These are phyloP conservation scores for Micrasema minimum DNA, from an alignment of 1,140 invertebrate species.

Conservation along the genomic window DNA sequence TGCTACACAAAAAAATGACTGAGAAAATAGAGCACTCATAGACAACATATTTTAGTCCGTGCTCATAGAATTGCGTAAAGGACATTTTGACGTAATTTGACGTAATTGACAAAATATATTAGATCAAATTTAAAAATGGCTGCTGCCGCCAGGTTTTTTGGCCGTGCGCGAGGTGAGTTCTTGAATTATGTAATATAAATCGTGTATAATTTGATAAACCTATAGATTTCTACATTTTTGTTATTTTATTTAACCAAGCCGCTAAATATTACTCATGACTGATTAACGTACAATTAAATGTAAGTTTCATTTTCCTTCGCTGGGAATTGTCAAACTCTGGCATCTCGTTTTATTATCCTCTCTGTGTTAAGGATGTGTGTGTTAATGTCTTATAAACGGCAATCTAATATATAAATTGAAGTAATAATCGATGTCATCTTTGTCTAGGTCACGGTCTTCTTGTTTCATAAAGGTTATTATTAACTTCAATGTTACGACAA, in stretches of 20 bases:
- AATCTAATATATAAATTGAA: no score
- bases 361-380: no score
- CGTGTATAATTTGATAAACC: background rate
- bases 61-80: no score
- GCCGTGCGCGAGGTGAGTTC: constrained; percentile 44
- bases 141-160: constrained; percentile 46
- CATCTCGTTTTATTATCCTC: background rate
- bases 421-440: constrained; percentile 18
- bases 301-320: background rate
- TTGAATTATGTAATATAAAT: constrained; percentile 42
- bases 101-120: constrained; percentile 13
- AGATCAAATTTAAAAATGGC: constrained; percentile 43
- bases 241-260: no score
- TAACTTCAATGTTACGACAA: constrained; percentile 40
- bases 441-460: constrained; percentile 50
- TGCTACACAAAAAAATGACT: no score
- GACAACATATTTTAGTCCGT: no score
- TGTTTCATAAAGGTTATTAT: constrained; percentile 47
- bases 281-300: no score
- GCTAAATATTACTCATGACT: no score
- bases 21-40: no score
- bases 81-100: background rate
- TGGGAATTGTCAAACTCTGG: constrained; percentile 32
- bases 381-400: no score
- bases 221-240: background rate